These are phyloP conservation scores for Trachelus iudaicus DNA, from an alignment of 2,888 invertebrate genomes.

Conservation along the genomic window DNA sequence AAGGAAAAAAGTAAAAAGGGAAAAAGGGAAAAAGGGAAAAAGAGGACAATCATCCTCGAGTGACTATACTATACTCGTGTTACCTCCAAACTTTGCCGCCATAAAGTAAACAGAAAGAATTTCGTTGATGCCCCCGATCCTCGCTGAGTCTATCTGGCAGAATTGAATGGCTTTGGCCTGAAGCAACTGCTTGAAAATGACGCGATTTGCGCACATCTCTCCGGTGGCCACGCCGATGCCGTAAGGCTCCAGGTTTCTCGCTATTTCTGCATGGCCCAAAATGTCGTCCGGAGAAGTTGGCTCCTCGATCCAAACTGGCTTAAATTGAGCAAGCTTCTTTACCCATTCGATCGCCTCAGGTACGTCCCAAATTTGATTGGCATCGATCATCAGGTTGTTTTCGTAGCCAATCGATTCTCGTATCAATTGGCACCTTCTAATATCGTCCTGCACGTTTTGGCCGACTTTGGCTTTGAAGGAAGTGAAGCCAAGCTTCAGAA, in stretches of 20 bases:
- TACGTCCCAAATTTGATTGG: constrained; percentile 91
- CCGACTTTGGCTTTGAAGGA: constrained; percentile 95
- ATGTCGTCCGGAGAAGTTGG: constrained; percentile 93
- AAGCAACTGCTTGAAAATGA: constrained; percentile 92
- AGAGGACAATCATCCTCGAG: not conserved
- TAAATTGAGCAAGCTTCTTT: constrained; percentile 78
- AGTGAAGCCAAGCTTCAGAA: constrained; percentile 79
- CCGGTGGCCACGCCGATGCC: constrained; percentile 91
- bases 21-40: not conserved
- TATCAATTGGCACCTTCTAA: constrained; percentile 77
- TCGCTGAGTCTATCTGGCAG: constrained; percentile 91
- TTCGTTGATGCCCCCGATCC: constrained; percentile 91
- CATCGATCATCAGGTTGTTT: constrained; percentile 85
- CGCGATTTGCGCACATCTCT: constrained; percentile 91
- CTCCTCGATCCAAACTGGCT: constrained; percentile 91
- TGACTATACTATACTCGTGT: constrained; percentile 1
- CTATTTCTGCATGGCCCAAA: constrained; percentile 84
- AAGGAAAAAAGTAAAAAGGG: not conserved
- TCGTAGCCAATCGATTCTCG: constrained; percentile 82
- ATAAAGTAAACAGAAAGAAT: constrained; percentile 88
- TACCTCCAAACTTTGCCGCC: constrained; percentile 86
- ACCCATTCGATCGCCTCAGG: constrained; percentile 88
- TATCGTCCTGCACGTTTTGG: constrained; percentile 79
- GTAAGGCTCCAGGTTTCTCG: constrained; percentile 77
- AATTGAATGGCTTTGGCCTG: constrained; percentile 84